Evolutionary conservation across 1,140 invertebrate genomes (phyloP).

Genomic region (Panonychus citri): DNA sequence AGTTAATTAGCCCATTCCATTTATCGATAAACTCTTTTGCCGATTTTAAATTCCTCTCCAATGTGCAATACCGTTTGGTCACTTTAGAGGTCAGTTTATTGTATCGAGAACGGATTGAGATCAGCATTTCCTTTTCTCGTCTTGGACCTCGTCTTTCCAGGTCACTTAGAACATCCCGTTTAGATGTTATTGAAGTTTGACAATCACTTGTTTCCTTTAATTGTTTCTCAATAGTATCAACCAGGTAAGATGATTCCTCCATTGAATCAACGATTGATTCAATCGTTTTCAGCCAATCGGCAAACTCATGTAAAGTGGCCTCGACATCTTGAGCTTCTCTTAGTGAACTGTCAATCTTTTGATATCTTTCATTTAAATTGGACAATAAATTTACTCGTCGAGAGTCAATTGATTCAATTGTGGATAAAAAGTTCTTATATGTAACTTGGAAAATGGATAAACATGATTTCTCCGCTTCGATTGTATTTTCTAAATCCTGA

Average conservation of each 20-base stretch:
- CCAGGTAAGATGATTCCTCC: neutral
- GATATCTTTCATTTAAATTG: neutral
- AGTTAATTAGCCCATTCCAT: conserved; percentile 36
- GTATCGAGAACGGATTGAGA: conserved; percentile 90
- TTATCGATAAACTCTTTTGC: conserved; percentile 79
- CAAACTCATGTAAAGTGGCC: neutral
- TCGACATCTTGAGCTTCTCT: neutral
- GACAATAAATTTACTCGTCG: neutral
- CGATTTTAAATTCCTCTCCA: conserved; percentile 88
- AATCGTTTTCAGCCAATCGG: neutral
- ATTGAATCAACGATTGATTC: neutral
- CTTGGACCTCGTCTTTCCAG: conserved; percentile 93
- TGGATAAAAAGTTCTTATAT: neutral
- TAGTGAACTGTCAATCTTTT: neutral
- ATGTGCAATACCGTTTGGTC: conserved; percentile 65
- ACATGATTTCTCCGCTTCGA: neutral
- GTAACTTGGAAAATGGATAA: neutral
- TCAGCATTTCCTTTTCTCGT: conserved; percentile 83
- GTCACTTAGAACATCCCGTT: conserved; percentile 95
- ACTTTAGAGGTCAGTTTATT: conserved; percentile 85
- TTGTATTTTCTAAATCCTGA: neutral
- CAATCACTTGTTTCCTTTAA: conserved; percentile 52
- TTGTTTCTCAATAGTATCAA: neutral
- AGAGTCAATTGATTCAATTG: neutral
- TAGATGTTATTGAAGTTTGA: conserved; percentile 84